Evolutionary conservation across 2,113 vertebrate species (phyloP), one percentile per base, ranked within the genome.

Genomic region (Tetrax tetrax): DNA sequence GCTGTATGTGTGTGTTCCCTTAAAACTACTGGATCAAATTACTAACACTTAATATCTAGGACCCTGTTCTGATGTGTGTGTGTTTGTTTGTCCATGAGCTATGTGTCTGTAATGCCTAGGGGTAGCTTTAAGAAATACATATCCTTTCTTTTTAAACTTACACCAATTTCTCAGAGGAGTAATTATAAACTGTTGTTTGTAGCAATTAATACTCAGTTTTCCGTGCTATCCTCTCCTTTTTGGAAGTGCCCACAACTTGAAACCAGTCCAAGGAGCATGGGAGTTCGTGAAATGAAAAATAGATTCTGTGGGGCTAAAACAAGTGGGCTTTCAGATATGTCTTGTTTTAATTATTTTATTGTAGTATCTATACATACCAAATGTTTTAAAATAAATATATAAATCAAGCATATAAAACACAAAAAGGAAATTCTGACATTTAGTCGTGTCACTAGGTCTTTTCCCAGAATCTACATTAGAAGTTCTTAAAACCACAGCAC

Each of bases 291-390:
- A 94, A 92, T 87, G 92, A 92, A 93, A 89, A 91, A 92, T 94
- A 69, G 77, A 72, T 95, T 95, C 37, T 89, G 50, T 79, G 53
- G 6, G 41, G 15, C n/a, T 89, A 82, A 68, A 93, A 65, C 63
- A 91, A 96, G 83, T 91, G 38, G 48, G 77, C 61, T 92, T 87
- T 69, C 94, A 91, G 41, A 95, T 75, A 84, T 24, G 54, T 93
- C 95, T 95, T 96, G 87, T 69, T 97, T 91, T 87, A 80, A 95
- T 97, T 96, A 89, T 93, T 93, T 93, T 92, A 92, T 87, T 95
- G 31, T 80, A 78, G 69, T 84, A 92, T 89, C 87, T 91, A 79
- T 89, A 83, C 41, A 33, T 50, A 94, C 74, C 90, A 94, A 96
- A 85, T 93, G 86, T 82, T 97, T 89, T 82, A 59, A 96, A 92